Evolutionary conservation across 1,140 invertebrate genomes (phyloP), one percentile per base, ranked within the genome.

Genomic region (Triops longicaudatus): DNA sequence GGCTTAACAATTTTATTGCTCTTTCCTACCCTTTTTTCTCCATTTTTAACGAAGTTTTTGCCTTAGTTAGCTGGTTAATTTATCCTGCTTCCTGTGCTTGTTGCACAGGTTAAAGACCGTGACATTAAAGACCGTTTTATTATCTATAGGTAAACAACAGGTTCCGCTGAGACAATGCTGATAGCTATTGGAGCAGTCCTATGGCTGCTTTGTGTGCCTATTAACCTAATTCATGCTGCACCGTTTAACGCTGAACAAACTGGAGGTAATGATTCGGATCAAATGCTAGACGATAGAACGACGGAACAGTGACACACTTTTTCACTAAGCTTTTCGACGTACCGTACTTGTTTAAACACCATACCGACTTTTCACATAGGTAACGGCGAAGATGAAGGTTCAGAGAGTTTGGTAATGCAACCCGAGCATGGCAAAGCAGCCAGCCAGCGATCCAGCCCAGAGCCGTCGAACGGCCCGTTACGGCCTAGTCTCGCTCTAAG

Each of bases 401-500:
- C 50, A 63, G 50, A 22, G 50, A 63, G 50, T 17, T 12, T 63
- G 14, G 50, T 12, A 63, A 22, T 63, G 10, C 50, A 63, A 63
- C 14, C 50, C 50, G 50, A 63, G 50, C 50, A 63, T 63, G n/a
- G 50, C 9, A 9, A 63, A 63, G 50, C 14, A 63, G 50, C 50
- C 22, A 63, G 50, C 10, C 0, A 63, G 17, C 50, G 50, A 63
- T 22, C 6, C 50, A 63, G 17, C 50, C 22, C 50, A 63, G 50
- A 17, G 14, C 50, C 50, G 50, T 63, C 50, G 50, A 63, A 63
- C 50, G 50, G 50, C 10, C 50, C 50, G 50, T 63, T 63, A 63
- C 50, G 50, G 50, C 50, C 50, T 22, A 63, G 50, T 63, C 50
- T 63, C 50, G 50, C 50, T 63, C 50, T 63, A 63, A 63, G 50